phyloP scores from a whole-genome alignment of 30 jellyfish, hydroid and myxozoan genomes.

The Mastigias papua region DNA sequence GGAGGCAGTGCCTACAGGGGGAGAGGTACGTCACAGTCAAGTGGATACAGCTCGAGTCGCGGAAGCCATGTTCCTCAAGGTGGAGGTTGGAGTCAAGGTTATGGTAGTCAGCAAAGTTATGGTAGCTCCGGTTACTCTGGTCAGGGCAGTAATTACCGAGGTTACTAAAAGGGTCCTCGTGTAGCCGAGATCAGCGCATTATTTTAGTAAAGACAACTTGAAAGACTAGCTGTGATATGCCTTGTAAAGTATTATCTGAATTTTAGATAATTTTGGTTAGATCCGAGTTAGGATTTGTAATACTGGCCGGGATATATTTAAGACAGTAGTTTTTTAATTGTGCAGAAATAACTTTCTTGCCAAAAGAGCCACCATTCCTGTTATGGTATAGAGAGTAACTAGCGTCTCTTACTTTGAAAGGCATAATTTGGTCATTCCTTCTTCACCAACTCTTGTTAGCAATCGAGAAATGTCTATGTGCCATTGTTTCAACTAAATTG shows the following conservation, averaged over 20 bases:
- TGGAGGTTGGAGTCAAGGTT: conserved; percentile 90
- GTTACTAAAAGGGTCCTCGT: conserved; percentile 1
- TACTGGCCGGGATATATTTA: neutral
- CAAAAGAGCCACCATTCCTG: neutral
- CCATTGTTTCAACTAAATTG: no score
- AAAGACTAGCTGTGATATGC: neutral
- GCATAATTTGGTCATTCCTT: no score
- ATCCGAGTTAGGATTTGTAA: neutral
- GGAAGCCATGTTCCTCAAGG: conserved; percentile 69
- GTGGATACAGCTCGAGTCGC: conserved; percentile 66
- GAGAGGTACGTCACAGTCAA: conserved; percentile 71
- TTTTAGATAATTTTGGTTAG: neutral
- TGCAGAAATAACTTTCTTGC: neutral
- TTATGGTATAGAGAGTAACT: no score
- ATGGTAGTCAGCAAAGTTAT: conserved; percentile 69
- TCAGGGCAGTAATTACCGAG: conserved; percentile 48
- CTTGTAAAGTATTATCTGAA: neutral
- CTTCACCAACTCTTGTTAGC: no score
- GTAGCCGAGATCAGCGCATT: neutral
- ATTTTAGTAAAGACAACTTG: no score
- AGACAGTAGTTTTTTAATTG: no score
- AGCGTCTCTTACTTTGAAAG: no score
- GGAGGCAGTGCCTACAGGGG: conserved; percentile 59
- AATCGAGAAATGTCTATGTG: no score
- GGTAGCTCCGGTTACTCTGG: conserved; percentile 71